Conservation (phyloP, 2,797 vertebrate species). For the Menidia menidia region DNA sequence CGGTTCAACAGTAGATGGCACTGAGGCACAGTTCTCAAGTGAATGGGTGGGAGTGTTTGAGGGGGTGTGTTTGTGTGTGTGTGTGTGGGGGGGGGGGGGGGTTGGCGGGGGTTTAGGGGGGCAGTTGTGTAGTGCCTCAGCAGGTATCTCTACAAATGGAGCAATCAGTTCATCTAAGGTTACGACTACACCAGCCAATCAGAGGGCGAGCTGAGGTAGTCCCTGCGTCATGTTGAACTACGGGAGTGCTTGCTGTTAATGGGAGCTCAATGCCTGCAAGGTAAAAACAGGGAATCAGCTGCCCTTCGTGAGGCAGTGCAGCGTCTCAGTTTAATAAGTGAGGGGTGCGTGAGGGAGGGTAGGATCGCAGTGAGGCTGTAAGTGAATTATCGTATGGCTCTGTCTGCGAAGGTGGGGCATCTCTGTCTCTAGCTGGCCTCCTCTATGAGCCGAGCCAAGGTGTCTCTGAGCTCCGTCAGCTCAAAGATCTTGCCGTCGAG, state of each 20-base stretch:
- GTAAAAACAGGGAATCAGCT: slow-evolving; percentile 59
- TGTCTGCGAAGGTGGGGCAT: slow-evolving; percentile 51
- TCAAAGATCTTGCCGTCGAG: slow-evolving; percentile 99
- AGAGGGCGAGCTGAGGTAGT: slow-evolving; percentile 72
- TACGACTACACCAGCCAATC: slow-evolving; percentile 64
- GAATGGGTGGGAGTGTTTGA: slow-evolving; percentile 8
- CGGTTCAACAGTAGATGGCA: slow-evolving; percentile 74
- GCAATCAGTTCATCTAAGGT: slow-evolving; percentile 52
- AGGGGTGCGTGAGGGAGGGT: slow-evolving; percentile 10
- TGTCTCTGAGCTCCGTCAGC: slow-evolving; percentile 98
- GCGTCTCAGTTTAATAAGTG: slow-evolving; percentile 47
- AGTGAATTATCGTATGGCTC: slow-evolving; percentile 74
- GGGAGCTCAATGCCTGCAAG: slow-evolving; percentile 48
- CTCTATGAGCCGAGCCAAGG: slow-evolving; percentile 95
- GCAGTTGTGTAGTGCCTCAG: slow-evolving; percentile 23
- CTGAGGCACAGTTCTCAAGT: slow-evolving; percentile 73
- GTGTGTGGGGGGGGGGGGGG: background rate
- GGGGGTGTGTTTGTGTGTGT: background rate
- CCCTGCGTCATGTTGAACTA: slow-evolving; percentile 57
- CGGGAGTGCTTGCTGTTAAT: slow-evolving; percentile 50
- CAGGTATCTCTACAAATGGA: slow-evolving; percentile 37
- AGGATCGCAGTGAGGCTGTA: slow-evolving; percentile 19
- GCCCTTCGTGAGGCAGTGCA: slow-evolving; percentile 71
- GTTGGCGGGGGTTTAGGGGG: background rate
- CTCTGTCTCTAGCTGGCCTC: slow-evolving; percentile 92